A percentile compares a stretch with the other conserved stretches of the same genome.
Evolutionary conservation across 2,888 invertebrate genomes (phyloP).

Genomic region (Argyresthia goedartella): DNA sequence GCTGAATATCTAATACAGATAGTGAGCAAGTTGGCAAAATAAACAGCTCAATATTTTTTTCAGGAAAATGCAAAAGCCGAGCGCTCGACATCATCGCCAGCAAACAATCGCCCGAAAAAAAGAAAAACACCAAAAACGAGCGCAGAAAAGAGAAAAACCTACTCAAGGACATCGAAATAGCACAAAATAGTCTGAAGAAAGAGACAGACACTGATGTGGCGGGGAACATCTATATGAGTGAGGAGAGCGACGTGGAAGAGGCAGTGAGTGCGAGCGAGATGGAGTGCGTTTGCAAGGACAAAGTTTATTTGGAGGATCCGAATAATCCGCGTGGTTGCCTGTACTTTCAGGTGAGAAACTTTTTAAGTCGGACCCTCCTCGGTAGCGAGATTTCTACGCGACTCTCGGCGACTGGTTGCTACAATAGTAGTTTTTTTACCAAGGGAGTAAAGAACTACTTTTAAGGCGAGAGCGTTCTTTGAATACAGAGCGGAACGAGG

Average conservation of each 20-base stretch:
- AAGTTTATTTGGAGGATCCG: conserved; percentile 43
- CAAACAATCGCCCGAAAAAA: conserved; percentile 6
- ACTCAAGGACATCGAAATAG: conserved; percentile 30
- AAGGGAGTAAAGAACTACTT: too few species aligned
- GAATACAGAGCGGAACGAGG: too few species aligned
- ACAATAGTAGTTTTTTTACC: too few species aligned
- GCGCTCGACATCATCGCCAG: conserved; percentile 4
- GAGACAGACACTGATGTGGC: conserved; percentile 18
- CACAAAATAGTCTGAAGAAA: conserved; percentile 30
- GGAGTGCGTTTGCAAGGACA: conserved; percentile 31
- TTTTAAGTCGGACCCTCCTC: too few species aligned
- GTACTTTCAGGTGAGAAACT: conserved; percentile 75
- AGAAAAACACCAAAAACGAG: conserved; percentile 21
- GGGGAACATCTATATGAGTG: conserved; percentile 22
- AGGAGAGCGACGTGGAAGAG: conserved; percentile 5
- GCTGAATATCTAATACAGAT: too few species aligned
- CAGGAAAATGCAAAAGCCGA: conserved; percentile 19
- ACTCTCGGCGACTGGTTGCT: too few species aligned
- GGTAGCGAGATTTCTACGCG: too few species aligned
- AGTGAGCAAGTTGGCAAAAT: too few species aligned
- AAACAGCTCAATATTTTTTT: too few species aligned
- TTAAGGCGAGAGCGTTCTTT: too few species aligned
- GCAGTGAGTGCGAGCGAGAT: not conserved
- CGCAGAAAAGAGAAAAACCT: conserved; percentile 42
- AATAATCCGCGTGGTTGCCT: conserved; percentile 71